Conservation (phyloP, 1,140 invertebrate species). For the Hylyphantes graminicola region DNA sequence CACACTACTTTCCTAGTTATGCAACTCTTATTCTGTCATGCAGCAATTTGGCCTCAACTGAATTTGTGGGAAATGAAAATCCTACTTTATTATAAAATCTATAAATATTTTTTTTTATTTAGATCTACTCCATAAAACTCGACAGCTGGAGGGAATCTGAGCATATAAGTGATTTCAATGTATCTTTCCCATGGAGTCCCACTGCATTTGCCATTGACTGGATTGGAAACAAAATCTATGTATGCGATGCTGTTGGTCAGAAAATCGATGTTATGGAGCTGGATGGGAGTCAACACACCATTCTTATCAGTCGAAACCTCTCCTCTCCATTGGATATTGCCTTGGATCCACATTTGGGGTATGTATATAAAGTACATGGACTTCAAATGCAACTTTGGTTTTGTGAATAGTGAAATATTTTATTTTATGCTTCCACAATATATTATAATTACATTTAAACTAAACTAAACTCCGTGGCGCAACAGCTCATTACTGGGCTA, state of each 20-base stretch:
- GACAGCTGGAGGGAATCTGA: slow-evolving; percentile 64
- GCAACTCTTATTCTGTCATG: no score
- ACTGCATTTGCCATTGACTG: slow-evolving; percentile 95
- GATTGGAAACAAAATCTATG: slow-evolving; percentile 95
- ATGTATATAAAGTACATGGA: slow-evolving; percentile 63
- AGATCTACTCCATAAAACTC: slow-evolving; percentile 64
- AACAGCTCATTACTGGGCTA: no score
- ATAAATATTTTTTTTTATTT: slow-evolving; percentile 1
- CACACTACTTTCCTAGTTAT: no score
- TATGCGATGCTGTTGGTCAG: slow-evolving; percentile 90
- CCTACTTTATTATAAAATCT: neutral
- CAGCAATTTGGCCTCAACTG: no score
- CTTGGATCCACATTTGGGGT: slow-evolving; percentile 87
- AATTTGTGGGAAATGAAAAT: no score
- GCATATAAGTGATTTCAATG: slow-evolving; percentile 73
- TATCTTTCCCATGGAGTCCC: slow-evolving; percentile 87
- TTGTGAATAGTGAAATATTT: no score
- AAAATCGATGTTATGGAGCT: slow-evolving; percentile 94
- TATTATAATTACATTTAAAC: no score
- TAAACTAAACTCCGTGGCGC: no score
- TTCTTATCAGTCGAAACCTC: slow-evolving; percentile 90
- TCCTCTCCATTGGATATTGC: slow-evolving; percentile 91
- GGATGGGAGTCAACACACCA: slow-evolving; percentile 83
- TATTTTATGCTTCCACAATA: no score
- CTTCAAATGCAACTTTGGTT: neutral